These are phyloP conservation scores for Brachypodius melanocephalos DNA, from an alignment of 2,113 vertebrate genomes.

Conservation along the genomic window DNA sequence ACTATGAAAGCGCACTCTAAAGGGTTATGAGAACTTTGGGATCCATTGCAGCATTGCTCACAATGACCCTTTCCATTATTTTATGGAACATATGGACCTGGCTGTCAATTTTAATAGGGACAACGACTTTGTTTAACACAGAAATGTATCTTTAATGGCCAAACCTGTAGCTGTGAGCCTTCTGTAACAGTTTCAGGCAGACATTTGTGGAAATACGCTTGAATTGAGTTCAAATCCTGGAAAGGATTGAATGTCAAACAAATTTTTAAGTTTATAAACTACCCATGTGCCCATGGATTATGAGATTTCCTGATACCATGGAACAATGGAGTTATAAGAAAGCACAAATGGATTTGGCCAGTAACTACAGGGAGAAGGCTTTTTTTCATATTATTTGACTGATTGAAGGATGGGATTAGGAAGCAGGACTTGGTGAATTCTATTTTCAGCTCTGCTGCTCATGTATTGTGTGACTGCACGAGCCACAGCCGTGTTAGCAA, in stretches of 20 bases:
- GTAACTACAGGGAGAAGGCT: not conserved
- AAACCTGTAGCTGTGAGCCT: slow-evolving; percentile 9
- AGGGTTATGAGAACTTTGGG: slow-evolving; percentile 1
- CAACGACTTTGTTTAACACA: slow-evolving; percentile 7
- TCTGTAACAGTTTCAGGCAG: not conserved
- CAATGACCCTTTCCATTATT: not conserved
- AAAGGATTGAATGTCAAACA: not conserved
- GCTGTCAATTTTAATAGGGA: slow-evolving; percentile 45
- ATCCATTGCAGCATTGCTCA: not conserved
- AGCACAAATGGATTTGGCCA: not conserved
- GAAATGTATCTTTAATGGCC: not conserved
- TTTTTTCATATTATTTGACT: not conserved
- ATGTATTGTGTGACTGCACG: not conserved
- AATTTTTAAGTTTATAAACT: slow-evolving; percentile 14
- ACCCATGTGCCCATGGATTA: not conserved
- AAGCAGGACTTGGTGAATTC: not conserved
- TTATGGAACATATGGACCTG: slow-evolving; percentile 36
- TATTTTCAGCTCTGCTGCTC: not conserved
- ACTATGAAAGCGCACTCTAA: not conserved
- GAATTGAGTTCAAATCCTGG: slow-evolving; percentile 1
- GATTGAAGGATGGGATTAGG: not conserved
- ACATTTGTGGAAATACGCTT: not conserved
- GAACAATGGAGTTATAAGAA: not conserved
- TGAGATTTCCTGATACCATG: not conserved
- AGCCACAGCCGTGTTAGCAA: not conserved